Conservation (phyloP, 2,113 vertebrate genomes). For the Myotis davidii region DNA sequence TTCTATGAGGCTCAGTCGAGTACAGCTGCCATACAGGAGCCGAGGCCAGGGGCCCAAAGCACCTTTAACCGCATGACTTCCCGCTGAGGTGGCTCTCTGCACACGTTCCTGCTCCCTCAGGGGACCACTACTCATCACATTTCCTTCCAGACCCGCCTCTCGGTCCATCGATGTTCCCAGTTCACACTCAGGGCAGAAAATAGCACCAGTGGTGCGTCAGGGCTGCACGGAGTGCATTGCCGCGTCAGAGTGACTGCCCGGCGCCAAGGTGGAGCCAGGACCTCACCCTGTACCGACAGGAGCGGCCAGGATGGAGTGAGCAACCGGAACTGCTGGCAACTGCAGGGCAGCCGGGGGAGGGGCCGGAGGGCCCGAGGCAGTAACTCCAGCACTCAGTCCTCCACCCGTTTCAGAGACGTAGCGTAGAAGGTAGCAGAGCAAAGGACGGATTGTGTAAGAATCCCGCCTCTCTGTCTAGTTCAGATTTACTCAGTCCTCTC, state of each 20-base stretch:
- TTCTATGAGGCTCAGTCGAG: background rate
- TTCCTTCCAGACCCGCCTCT: slow-evolving; percentile 67
- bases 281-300: slow-evolving; percentile 62
- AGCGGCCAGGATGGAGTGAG: slow-evolving; percentile 77
- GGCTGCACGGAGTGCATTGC: slow-evolving; percentile 66
- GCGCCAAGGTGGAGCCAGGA: slow-evolving; percentile 8
- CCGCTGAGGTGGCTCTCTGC: background rate
- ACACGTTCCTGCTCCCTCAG: slow-evolving; percentile 55
- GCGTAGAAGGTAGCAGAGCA: background rate
- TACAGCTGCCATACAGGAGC: background rate
- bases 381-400: background rate
- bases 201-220: background rate
- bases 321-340: background rate
- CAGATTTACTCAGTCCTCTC: background rate
- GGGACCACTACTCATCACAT: slow-evolving; percentile 76
- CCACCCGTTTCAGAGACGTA: background rate
- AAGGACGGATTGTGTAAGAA: background rate
- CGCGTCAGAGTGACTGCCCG: slow-evolving; percentile 85
- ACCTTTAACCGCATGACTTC: background rate
- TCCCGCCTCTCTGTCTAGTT: background rate
- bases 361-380: background rate
- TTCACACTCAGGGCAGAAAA: background rate
- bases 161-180: slow-evolving; percentile 23
- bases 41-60: background rate
- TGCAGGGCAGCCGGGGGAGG: background rate